These are phyloP conservation scores for Matsumyia berberina DNA, from an alignment of 2,888 invertebrate species.

Conservation along the genomic window DNA sequence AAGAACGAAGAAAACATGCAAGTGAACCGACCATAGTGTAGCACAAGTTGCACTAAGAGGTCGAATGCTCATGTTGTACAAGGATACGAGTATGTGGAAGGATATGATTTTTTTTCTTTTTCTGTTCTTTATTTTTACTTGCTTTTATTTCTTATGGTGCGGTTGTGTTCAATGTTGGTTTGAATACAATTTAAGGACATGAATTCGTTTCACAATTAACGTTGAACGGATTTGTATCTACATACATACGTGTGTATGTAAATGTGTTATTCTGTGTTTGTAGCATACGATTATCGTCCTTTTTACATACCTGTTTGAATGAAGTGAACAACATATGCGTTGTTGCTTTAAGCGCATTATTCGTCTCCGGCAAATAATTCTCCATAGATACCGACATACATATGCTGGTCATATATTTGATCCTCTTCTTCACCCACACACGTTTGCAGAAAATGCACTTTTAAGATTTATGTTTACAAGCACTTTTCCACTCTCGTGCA, in stretches of 20 bases:
- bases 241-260: neutral
- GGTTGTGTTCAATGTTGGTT: slow-evolving; percentile 20
- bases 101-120: neutral
- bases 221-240: slow-evolving; percentile 4
- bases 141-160: neutral
- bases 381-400: slow-evolving; percentile 24
- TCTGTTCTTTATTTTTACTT: slow-evolving; percentile 7
- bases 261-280: neutral
- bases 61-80: slow-evolving; percentile 32
- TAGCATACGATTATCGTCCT: neutral
- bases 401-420: slow-evolving; percentile 9
- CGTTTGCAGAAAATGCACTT: slow-evolving; percentile 68
- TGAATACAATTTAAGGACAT: slow-evolving; percentile 49
- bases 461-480: slow-evolving; percentile 74
- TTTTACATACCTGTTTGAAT: slow-evolving; percentile 41
- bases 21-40: slow-evolving; percentile 23
- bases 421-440: slow-evolving; percentile 12
- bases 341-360: slow-evolving; percentile 4
- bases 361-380: slow-evolving; percentile 1
- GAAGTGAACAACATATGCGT: too few relatives aligned
- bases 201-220: slow-evolving; percentile 62
- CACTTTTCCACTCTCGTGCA: slow-evolving; percentile 64
- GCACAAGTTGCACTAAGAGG: slow-evolving; percentile 5
- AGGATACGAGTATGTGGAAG: slow-evolving; percentile 19
- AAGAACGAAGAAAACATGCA: slow-evolving; percentile 8